Conservation (phyloP, 2,797 vertebrate species). For the Sitta carolinensis region DNA sequence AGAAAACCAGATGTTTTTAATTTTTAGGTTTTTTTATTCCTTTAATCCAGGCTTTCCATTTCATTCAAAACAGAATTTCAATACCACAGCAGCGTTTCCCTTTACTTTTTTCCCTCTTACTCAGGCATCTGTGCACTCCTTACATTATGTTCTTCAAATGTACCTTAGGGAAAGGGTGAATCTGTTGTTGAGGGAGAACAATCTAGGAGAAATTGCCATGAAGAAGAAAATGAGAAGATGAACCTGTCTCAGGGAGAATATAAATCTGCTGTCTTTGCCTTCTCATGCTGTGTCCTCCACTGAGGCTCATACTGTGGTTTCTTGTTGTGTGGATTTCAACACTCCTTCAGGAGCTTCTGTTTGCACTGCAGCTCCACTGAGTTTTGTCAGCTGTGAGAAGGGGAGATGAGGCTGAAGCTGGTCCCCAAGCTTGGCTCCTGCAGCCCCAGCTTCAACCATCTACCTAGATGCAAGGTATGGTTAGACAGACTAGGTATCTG, state of each 20-base stretch:
- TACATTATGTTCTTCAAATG: not conserved
- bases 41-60: not conserved
- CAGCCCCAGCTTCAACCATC: not conserved
- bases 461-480: not conserved
- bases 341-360: not conserved
- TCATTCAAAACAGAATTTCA: not conserved
- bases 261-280: not conserved
- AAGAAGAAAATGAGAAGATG: not conserved
- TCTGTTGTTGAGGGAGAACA: not conserved
- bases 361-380: not conserved
- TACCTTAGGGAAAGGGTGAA: not conserved
- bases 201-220: not conserved
- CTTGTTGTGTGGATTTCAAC: not conserved
- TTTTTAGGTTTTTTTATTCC: not conserved
- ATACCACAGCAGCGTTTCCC: not conserved
- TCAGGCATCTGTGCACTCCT: not conserved
- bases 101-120: not conserved
- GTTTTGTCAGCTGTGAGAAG: not conserved
- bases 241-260: not conserved
- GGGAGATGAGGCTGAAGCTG: not conserved
- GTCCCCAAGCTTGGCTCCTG: not conserved
- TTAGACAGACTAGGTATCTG: not conserved
- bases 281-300: not conserved
- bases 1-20: not conserved
- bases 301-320: not conserved